Evolutionary conservation across 2,888 invertebrate genomes (phyloP), one percentile per base, ranked within the genome.

Genomic region (Philonicus albiceps): DNA sequence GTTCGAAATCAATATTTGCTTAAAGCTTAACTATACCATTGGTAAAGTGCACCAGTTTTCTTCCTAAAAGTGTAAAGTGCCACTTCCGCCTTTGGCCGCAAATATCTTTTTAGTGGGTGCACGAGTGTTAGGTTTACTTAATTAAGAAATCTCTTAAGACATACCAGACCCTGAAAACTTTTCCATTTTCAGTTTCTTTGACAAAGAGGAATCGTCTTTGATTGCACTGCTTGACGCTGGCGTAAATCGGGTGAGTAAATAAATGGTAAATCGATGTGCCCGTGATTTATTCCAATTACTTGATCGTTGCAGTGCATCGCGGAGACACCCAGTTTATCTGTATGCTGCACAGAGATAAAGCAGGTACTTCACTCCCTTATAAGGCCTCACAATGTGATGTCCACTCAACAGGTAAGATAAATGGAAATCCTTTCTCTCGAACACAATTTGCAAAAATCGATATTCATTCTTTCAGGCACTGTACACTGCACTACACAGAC

Each of bases 401-500:
- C 96, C 74, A 96, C 97, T 86, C 92, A 92, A 89, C 92, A 92
- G 91, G 92, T 92, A 90, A 55, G n/a, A 83, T 64, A 22, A 19
- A 83, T 34, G 30, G 13, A 31, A 3, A 16, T 30, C 34, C 34
- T 64, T 19, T 94, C n/a, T 95, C 27, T 95, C 55, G 30, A 72
- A 16, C 8, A n/a, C 16, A 55, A 83, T 83, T 86, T 37, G 13
- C 16, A 3, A 13, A 80, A 53, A 76, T 76, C 76, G 40, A 76
- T 37, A 40, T 76, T 8, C 8, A 5, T 11, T 40, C 19, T 76
- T 76, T 34, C 53, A 96, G 89, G 96, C 97, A 5, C 94, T 98
- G 22, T 96, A 97, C 89, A 95, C 96, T 31, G 97, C 98, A n/a
- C 93, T 96, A 85, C 97, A 98, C 92, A 95, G 96, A 91, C 96